Conservation (phyloP, 2,113 vertebrate genomes). For the Sus scrofa region T2T-Sscrofa CM000826.6:155668001-155668500, state of each 20-base stretch:
- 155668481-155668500: too few species aligned
- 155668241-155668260: background rate
- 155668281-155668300: fast-evolving
- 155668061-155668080: fast-evolving
- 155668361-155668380: background rate
- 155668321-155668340: background rate
- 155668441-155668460: background rate
- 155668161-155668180: fast-evolving
- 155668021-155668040: too few species aligned
- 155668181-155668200: fast-evolving
- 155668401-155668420: background rate
- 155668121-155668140: background rate
- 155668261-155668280: too few species aligned
- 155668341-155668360: background rate
- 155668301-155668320: background rate
- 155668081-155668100: background rate
- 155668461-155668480: too few species aligned
- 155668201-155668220: fast-evolving
- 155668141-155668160: fast-evolving
- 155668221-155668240: fast-evolving
- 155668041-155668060: background rate
- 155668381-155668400: background rate
- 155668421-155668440: background rate
- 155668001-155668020: background rate
- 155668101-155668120: background rate